Evolutionary conservation across 2,797 vertebrate species (phyloP), one percentile per base, ranked within the genome.

Genomic region (Sarcophilus harrisii): DNA sequence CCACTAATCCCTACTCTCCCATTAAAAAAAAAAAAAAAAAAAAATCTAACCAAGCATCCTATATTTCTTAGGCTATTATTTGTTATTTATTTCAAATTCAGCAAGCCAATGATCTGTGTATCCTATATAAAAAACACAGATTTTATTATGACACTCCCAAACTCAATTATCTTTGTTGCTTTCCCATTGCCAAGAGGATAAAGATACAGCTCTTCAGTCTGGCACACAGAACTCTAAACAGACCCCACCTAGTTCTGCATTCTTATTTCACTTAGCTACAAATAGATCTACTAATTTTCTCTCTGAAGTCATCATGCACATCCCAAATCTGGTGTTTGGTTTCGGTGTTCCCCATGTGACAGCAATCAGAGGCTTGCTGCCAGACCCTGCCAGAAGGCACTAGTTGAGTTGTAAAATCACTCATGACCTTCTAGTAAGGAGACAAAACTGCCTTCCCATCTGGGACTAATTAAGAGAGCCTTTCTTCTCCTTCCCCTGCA

Each of bases 151-250:
- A 24, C 30, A 16, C 28, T 57, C 32, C 30, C 92, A 28, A 9
- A 54, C 66, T 90, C 92, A 91, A 92, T 90, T 66, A 58, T 14
- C 9, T 60, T 87, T n/a, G 16, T 29, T 58, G n/a, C 24, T 32
- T 87, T 93, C 66, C 57, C 55, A 49, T 8, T 57, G 58, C 92
- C n/a, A 87, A 92, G 57, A 92, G 52, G 94, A 29, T 45, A 90
- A 87, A 92, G 10, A 27, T 58, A 81, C 38, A 87, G 24, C 38
- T 54, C 66, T 57, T 92, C 2, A 32, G 60, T 93, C 38, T n/a
- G 52, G 66, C 66, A 49, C 38, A 45, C 38, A 49, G 73, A 21
- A 49, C 73, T 87, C 73, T 27, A 45, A 81, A 45, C 21, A 45
- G 73, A 38, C 73, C 21, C 73, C 38, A 45, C 38, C 66, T 38